Evolutionary conservation across 2,113 vertebrate genomes (phyloP).

Genomic region (Limanda limanda): DNA sequence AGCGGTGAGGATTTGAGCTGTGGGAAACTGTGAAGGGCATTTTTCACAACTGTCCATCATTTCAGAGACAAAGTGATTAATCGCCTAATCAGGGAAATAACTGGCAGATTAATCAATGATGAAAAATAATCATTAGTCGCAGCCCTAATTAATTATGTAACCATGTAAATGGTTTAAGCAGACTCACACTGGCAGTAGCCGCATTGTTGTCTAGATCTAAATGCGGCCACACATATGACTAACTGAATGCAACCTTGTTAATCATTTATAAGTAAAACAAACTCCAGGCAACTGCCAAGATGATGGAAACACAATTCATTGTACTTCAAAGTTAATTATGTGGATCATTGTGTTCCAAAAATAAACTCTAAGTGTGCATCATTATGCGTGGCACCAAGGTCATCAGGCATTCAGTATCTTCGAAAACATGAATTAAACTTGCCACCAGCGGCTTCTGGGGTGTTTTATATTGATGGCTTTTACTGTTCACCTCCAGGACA

Average conservation of each 20-base stretch:
- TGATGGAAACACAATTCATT: constrained; percentile 67
- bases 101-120: constrained; percentile 42
- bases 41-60: constrained; percentile 24
- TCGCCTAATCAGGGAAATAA: constrained; percentile 35
- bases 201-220: constrained; percentile 54
- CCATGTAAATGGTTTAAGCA: constrained; percentile 27
- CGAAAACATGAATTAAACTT: constrained; percentile 48
- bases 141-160: constrained; percentile 54
- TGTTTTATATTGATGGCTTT: constrained; percentile 48
- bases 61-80: constrained; percentile 31
- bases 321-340: constrained; percentile 73
- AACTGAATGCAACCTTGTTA: constrained; percentile 68
- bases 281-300: constrained; percentile 66
- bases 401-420: constrained; percentile 61
- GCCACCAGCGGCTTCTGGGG: constrained; percentile 29
- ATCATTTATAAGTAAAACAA: constrained; percentile 70
- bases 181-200: constrained; percentile 27
- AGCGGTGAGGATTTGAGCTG: background rate
- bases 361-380: constrained; percentile 69
- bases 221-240: constrained; percentile 53
- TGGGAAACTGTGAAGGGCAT: background rate
- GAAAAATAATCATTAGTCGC: constrained; percentile 41
- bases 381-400: constrained; percentile 71
- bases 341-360: constrained; percentile 69
- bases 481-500: constrained; percentile 53